These are phyloP conservation scores for Empis livida DNA, from an alignment of 2,888 invertebrate species.

Conservation along the genomic window DNA sequence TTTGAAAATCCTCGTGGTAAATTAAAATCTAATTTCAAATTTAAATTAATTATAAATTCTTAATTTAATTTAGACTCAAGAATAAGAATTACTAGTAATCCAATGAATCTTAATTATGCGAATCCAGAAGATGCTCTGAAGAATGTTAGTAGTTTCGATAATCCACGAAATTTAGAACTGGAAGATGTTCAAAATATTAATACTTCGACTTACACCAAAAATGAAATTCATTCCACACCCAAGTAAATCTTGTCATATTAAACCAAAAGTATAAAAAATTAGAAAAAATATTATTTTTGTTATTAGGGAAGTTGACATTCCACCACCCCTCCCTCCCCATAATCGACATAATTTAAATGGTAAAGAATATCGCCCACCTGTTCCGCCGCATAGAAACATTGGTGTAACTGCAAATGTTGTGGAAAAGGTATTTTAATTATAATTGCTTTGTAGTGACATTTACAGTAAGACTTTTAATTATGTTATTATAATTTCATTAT, in stretches of 20 bases:
- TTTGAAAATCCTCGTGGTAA: conserved; percentile 18
- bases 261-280: no score
- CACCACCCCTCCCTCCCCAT: conserved; percentile 42
- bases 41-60: neutral
- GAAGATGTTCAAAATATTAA: conserved; percentile 23
- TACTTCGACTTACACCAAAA: conserved; percentile 60
- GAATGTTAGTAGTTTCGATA: conserved; percentile 55
- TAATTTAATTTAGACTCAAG: conserved; percentile 24
- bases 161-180: conserved; percentile 34
- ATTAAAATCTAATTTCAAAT: neutral
- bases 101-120: conserved; percentile 55
- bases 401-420: conserved; percentile 43
- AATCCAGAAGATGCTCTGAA: conserved; percentile 50
- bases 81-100: conserved; percentile 69
- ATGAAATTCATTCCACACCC: conserved; percentile 18
- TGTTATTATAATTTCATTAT: no score
- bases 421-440: conserved; percentile 13
- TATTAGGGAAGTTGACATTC: conserved; percentile 35
- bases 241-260: no score
- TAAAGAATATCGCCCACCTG: conserved; percentile 71
- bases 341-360: conserved; percentile 29
- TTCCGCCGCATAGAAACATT: conserved; percentile 72
- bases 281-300: conserved; percentile 16
- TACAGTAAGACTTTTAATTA: no score
- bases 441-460: no score